Conservation (phyloP, 2,888 invertebrate genomes). For the Idaea dimidiata region DNA sequence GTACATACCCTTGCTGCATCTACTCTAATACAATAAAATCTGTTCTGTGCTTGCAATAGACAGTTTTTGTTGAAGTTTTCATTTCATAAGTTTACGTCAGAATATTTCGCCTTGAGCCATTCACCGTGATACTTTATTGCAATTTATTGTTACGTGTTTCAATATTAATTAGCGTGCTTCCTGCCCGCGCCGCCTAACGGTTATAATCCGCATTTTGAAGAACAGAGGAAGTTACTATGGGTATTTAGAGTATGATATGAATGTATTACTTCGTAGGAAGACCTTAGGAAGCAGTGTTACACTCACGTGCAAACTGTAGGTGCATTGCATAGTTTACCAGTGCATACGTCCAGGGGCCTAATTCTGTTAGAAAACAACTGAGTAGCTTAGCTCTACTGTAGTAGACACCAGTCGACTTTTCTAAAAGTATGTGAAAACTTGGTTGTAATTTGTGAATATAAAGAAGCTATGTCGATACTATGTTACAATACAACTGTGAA, state of each 20-base stretch:
- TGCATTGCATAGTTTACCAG: too few species aligned
- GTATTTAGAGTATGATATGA: not conserved
- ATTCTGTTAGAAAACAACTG: too few species aligned
- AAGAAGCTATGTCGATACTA: too few species aligned
- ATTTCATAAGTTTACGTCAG: constrained; percentile 22
- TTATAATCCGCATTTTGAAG: not conserved
- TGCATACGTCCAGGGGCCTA: too few species aligned
- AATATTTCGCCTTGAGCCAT: constrained; percentile 49
- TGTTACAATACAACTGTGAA: too few species aligned
- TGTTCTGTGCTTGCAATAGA: not conserved
- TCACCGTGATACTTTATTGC: constrained; percentile 47
- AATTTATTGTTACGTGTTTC: constrained; percentile 51
- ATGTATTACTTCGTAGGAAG: not conserved
- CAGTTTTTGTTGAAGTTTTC: constrained; percentile 17
- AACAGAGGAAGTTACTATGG: not conserved
- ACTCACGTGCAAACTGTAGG: not conserved
- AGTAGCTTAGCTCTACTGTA: too few species aligned
- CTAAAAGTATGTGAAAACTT: too few species aligned
- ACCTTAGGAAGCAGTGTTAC: not conserved
- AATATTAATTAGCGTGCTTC: constrained; percentile 55
- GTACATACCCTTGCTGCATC: too few species aligned
- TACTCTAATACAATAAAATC: too few species aligned
- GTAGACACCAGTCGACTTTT: too few species aligned
- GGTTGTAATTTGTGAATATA: too few species aligned
- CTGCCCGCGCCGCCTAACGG: constrained; percentile 43